A percentile compares a stretch with the other conserved stretches of the same genome.
phyloP scores from a whole-genome alignment of 1,140 invertebrate species.

The Bombus impatiens region DNA sequence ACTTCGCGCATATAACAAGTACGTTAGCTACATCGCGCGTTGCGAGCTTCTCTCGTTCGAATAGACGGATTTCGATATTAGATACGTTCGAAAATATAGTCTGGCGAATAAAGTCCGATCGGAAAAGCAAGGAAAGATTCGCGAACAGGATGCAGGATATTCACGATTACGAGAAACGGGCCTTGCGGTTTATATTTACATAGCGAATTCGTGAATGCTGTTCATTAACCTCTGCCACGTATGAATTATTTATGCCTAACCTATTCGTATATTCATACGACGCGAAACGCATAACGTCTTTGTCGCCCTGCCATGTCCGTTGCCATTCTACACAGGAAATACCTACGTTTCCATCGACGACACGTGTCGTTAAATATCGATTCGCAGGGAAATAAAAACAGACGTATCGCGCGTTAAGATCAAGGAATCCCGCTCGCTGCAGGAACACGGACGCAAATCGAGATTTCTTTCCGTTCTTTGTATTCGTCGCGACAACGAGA shows the following conservation, averaged over 20 bases:
- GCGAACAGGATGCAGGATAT: background rate
- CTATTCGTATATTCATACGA: background rate
- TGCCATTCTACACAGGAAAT: background rate
- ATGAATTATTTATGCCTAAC: constrained; percentile 57
- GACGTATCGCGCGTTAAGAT: too few relatives aligned
- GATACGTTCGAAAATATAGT: accelerated
- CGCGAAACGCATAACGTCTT: background rate
- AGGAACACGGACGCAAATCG: too few relatives aligned
- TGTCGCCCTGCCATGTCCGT: background rate
- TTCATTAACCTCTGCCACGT: constrained; percentile 55
- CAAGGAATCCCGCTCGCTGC: too few relatives aligned
- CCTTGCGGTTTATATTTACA: background rate
- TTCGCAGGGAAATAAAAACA: background rate
- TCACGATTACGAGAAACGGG: background rate
- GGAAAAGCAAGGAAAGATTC: accelerated
- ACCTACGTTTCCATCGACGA: background rate
- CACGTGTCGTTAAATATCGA: background rate
- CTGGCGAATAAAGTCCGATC: too few relatives aligned
- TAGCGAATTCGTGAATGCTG: background rate
- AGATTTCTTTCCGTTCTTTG: too few relatives aligned
- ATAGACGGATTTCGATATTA: accelerated
- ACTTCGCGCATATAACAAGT: too few relatives aligned
- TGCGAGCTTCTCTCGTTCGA: too few relatives aligned
- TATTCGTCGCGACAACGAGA: too few relatives aligned
- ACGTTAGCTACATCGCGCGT: accelerated